These are phyloP conservation scores for Onychomys arenicola DNA, from an alignment of 2,797 vertebrate genomes.

Conservation along the genomic window DNA sequence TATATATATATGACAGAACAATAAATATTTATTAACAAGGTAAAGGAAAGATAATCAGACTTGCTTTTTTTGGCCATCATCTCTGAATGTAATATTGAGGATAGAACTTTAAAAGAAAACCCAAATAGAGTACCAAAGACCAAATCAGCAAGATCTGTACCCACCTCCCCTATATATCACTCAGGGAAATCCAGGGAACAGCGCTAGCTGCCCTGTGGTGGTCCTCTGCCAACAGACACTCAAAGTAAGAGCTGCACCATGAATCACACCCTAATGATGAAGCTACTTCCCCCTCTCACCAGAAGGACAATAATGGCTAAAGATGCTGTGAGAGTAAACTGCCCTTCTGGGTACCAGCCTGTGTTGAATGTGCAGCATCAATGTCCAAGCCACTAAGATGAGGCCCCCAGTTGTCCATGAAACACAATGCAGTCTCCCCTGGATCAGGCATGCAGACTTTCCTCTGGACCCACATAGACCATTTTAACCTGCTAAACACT, in stretches of 20 bases:
- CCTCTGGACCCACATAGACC: neutral
- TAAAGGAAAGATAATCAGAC: constrained; percentile 14
- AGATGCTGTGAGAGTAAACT: neutral
- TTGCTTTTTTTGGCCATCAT: neutral
- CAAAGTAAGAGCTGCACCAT: neutral
- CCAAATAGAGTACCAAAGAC: neutral
- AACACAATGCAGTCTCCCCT: neutral
- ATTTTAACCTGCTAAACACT: neutral
- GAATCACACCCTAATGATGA: neutral
- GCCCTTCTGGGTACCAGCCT: neutral
- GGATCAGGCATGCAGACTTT: neutral
- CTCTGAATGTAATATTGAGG: neutral
- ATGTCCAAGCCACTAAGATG: neutral
- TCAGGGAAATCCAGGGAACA: neutral
- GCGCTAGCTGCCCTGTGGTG: neutral
- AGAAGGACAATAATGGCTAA: neutral
- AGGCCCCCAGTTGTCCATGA: neutral
- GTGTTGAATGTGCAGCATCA: accelerated
- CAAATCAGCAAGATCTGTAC: no score
- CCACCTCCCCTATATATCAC: neutral
- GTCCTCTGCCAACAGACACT: neutral
- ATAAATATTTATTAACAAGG: constrained; percentile 52
- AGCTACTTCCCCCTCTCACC: neutral
- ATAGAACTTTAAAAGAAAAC: neutral
- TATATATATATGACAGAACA: neutral